Conservation (phyloP, 2,888 invertebrate genomes). For the Spicauda simplicius region DNA sequence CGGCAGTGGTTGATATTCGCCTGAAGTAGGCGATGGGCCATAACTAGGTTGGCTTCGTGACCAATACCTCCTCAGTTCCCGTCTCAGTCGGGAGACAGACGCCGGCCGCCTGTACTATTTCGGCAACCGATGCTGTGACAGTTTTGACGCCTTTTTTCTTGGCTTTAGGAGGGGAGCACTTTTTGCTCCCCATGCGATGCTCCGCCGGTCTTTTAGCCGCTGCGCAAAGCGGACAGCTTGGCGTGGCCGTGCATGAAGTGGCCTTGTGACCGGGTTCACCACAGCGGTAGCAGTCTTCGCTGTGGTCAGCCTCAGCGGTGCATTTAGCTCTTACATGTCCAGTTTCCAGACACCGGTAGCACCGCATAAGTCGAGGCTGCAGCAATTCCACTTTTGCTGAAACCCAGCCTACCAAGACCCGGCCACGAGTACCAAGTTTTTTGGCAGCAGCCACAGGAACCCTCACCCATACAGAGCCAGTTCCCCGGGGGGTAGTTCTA, state of each 20-base stretch:
- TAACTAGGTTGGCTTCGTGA: too few relatives aligned
- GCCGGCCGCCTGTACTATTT: too few relatives aligned
- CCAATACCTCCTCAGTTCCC: too few relatives aligned
- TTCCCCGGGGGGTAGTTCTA: not conserved
- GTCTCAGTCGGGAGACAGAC: too few relatives aligned
- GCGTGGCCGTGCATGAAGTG: not conserved
- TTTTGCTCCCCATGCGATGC: too few relatives aligned
- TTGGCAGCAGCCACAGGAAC: conserved; percentile 4
- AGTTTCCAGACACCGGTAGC: conserved; percentile 27
- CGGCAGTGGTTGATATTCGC: not conserved
- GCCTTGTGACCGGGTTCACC: conserved; percentile 39
- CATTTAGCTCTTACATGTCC: not conserved
- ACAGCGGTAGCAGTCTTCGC: conserved; percentile 19
- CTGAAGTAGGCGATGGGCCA: too few relatives aligned
- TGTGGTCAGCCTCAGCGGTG: conserved; percentile 1
- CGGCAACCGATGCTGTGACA: too few relatives aligned
- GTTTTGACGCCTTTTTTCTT: too few relatives aligned
- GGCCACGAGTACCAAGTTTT: not conserved
- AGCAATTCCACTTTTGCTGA: conserved; percentile 24
- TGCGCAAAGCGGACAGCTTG: conserved; percentile 16
- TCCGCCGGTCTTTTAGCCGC: conserved; percentile 7
- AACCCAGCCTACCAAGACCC: conserved; percentile 28
- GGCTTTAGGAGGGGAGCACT: too few relatives aligned
- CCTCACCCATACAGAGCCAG: conserved; percentile 2
- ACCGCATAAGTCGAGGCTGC: conserved; percentile 16